phyloP scores from a whole-genome alignment of 2,113 vertebrate species.

The Elanoides forficatus region DNA sequence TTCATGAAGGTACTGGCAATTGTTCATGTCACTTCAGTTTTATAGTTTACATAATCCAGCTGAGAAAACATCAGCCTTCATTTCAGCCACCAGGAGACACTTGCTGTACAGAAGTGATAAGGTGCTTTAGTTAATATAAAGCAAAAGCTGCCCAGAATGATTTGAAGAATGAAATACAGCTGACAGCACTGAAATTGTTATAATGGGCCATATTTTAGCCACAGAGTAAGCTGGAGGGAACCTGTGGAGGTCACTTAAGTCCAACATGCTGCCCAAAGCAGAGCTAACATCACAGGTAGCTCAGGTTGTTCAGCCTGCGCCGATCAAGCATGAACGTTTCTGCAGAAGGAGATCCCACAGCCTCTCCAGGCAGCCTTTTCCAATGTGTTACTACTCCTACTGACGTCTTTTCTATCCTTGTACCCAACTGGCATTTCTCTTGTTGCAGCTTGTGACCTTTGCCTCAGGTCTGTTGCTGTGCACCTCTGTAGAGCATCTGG shows the following conservation, averaged over 20 bases:
- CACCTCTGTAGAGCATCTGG: fast-evolving
- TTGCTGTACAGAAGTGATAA: constrained; percentile 15
- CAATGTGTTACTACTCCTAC: neutral
- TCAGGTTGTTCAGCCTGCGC: neutral
- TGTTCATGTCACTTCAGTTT: neutral
- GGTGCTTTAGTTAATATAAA: neutral
- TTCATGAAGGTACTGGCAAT: neutral
- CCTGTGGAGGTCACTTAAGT: neutral
- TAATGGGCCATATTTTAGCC: neutral
- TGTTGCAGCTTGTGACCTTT: neutral
- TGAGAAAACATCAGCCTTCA: neutral
- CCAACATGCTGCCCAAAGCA: neutral
- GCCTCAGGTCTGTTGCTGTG: neutral
- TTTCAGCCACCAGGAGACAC: constrained; percentile 54
- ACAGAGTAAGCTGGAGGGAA: neutral
- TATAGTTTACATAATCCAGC: neutral
- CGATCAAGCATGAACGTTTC: neutral
- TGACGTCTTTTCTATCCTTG: neutral
- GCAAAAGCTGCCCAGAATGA: neutral
- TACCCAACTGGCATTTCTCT: neutral
- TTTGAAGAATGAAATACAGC: neutral
- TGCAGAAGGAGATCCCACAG: neutral
- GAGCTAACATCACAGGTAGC: neutral
- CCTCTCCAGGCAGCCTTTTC: neutral
- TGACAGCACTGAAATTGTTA: neutral